Evolutionary conservation across 2,113 vertebrate genomes (phyloP).

Genomic region (Glaucomys volans): DNA sequence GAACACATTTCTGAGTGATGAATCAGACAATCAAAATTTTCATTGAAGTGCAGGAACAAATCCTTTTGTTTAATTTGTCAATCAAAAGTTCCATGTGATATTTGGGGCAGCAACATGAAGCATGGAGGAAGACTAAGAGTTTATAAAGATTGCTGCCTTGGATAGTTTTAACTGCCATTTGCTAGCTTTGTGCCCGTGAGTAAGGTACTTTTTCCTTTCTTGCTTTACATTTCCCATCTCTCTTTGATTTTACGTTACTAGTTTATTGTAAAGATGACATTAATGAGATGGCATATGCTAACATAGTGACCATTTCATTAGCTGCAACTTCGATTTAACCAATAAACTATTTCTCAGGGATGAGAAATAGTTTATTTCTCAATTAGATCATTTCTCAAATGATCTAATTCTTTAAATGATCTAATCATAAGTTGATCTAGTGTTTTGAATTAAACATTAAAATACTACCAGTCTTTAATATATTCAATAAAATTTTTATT

Average conservation of each 20-base stretch:
- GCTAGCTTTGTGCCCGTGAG: neutral
- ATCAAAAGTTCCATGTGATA: neutral
- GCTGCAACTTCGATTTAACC: neutral
- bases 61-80: neutral
- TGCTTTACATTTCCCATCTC: neutral
- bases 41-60: neutral
- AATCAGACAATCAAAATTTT: neutral
- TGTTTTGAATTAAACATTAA: neutral
- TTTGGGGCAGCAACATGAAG: neutral
- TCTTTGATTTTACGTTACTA: neutral
- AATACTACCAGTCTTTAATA: neutral
- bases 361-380: too few relatives aligned
- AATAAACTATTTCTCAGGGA: neutral
- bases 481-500: too few relatives aligned
- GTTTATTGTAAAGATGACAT: neutral
- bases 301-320: neutral
- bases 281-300: neutral
- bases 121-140: neutral
- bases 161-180: neutral
- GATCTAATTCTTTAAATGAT: slow-evolving; percentile 1
- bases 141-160: neutral
- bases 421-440: neutral
- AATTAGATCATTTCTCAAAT: too few relatives aligned
- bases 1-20: neutral
- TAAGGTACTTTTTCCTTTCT: neutral